Base-by-base conservation (phyloP, 2,113 vertebrate genomes). In the Sprattus sprattus region DNA sequence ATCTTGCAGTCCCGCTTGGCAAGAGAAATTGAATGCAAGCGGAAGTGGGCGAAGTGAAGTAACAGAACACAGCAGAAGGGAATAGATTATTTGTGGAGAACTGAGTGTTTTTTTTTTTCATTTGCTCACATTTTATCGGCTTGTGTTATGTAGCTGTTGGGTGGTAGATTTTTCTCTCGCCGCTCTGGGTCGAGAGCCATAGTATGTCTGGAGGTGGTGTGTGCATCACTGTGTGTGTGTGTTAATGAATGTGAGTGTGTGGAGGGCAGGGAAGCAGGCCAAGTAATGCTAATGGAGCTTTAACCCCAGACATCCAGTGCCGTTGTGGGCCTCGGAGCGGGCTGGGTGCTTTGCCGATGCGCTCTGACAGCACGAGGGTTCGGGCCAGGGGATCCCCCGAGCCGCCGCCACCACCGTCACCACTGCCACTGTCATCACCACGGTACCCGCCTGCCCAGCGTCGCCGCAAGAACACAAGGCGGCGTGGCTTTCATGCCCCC, bases 211-310 rank as follows among this genome's bases (percentile, higher is more conserved):
- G 71, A 78, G 71, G 71, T 78, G 71, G 71, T 78, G 28, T 78
- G 71, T 16, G 71, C 39, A 28, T 78, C 28, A 2, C 10, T 54
- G 82, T 57, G 3, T 57, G 45, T 52, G 82, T 83, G 50, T 52
- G 82, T 83, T 50, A 5, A 28, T 54, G 15, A 20, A 10, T 45
- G 45, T n/a, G 47, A 22, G 10, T 10, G 52, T 45, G 28, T 44
- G 64, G 52, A 78, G 44, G 45, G 44, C 3, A 3, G 47, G 46
- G 81, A 50, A 28, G 54, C 45, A 16, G 81, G 46, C n/a, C 67
- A 75, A 75, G 67, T 80, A 50, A 80, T 71, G 84, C 67, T 47
- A 85, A 85, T 52, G 45, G 81, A 22, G 39, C 75, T 81, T 85
- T 78, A 60, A 80, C 84, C 84, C 64, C 25, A 57, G 82, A 39